phyloP scores from a whole-genome alignment of 2,113 vertebrate species.

The Nibea albiflora region DNA sequence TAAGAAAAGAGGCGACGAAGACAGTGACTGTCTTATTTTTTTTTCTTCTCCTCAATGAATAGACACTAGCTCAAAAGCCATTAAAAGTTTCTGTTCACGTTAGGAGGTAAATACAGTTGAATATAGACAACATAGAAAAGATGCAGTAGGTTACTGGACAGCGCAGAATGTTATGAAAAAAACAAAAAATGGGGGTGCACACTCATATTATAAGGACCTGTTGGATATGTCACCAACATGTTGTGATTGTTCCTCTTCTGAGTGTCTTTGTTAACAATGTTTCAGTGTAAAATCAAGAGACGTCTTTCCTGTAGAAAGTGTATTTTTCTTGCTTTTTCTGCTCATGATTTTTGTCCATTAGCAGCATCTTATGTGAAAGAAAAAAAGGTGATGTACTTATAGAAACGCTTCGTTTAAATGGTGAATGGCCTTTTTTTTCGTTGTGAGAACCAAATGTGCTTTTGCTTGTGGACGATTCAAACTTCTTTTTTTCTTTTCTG shows the following conservation, averaged over 20 bases:
- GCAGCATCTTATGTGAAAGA: constrained; percentile 40
- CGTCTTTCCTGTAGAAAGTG: constrained; percentile 50
- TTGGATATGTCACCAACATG: constrained; percentile 39
- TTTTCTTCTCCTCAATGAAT: constrained; percentile 6
- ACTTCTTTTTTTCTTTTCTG: not conserved
- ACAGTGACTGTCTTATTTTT: constrained; percentile 19
- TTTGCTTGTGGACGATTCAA: constrained; percentile 68
- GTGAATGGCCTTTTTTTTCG: constrained; percentile 78
- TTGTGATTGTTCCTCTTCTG: constrained; percentile 54
- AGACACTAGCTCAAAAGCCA: constrained; percentile 29
- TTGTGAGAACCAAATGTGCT: constrained; percentile 77
- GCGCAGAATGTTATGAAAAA: constrained; percentile 65
- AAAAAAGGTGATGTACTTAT: constrained; percentile 9
- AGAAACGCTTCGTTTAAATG: constrained; percentile 47
- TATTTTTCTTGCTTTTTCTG: constrained; percentile 60
- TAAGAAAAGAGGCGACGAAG: constrained; percentile 31
- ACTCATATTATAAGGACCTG: constrained; percentile 10
- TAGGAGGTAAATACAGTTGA: constrained; percentile 19
- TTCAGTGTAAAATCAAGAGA: constrained; percentile 53
- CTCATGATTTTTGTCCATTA: constrained; percentile 68
- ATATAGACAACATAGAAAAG: not conserved
- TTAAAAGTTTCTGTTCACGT: constrained; percentile 33
- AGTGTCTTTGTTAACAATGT: constrained; percentile 58
- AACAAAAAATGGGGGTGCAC: constrained; percentile 10
- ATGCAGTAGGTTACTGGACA: constrained; percentile 56